A percentile compares a stretch with the other conserved stretches of the same genome.
Evolutionary conservation across 2,113 vertebrate genomes (phyloP).

Genomic region (Albula glossodonta): DNA sequence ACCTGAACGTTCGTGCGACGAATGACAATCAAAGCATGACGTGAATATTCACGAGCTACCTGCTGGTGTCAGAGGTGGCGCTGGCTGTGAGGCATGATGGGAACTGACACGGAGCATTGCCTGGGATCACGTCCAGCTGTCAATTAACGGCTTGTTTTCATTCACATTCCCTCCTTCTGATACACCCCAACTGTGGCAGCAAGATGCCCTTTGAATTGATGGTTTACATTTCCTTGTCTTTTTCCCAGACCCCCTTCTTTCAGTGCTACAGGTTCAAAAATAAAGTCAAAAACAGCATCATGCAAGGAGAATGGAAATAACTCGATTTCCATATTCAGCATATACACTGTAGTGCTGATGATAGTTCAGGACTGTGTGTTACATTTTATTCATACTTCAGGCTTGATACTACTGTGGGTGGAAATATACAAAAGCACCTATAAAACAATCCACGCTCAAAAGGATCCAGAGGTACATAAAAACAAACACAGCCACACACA

Average conservation of each 20-base stretch:
- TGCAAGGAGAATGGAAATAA: neutral
- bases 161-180: neutral
- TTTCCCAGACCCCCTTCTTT: neutral
- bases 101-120: neutral
- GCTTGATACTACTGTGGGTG: neutral
- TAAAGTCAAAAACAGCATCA: neutral
- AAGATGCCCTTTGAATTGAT: neutral
- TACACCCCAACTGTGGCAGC: neutral
- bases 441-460: no score
- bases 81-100: neutral
- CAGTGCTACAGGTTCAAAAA: neutral
- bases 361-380: neutral
- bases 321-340: neutral
- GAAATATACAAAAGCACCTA: neutral
- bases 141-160: neutral
- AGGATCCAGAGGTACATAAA: neutral
- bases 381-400: neutral
- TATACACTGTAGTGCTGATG: neutral
- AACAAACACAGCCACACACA: neutral
- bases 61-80: neutral
- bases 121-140: neutral
- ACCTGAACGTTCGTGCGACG: no score
- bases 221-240: neutral
- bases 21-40: neutral
- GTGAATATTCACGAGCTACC: neutral